These are phyloP conservation scores for Erythrocebus patas DNA, from an alignment of 2,113 vertebrate genomes.

Conservation along the genomic window DNA sequence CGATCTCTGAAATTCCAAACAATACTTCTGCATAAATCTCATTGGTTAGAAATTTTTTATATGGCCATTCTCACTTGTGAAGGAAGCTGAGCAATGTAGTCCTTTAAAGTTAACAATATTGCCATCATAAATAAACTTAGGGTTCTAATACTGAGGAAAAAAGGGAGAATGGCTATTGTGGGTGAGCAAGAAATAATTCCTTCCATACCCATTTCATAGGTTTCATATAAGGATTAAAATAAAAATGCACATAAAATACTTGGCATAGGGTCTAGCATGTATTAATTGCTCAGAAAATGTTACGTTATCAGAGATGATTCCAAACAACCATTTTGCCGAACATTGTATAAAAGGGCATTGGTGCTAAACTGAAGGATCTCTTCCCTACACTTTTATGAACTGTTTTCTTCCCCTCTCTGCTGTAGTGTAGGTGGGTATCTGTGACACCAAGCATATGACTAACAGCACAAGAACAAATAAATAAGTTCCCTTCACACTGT, in stretches of 20 bases:
- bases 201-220: background rate
- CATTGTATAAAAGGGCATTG: background rate
- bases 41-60: background rate
- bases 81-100: background rate
- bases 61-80: background rate
- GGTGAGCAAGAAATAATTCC: background rate
- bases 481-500: background rate
- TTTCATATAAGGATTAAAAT: background rate
- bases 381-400: background rate
- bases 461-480: conserved; percentile 38
- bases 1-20: background rate
- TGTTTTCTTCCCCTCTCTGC: background rate
- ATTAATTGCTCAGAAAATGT: background rate
- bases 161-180: background rate
- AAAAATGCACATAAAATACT: background rate
- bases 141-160: background rate
- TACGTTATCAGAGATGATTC: background rate
- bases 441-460: background rate
- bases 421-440: background rate
- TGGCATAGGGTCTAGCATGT: background rate
- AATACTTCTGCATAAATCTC: background rate
- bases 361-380: background rate
- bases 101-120: background rate
- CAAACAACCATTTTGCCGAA: background rate
- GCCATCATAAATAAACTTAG: background rate